These are phyloP conservation scores for Montipora capitata DNA, from an alignment of 92 coral and sea anemone species.

Conservation along the genomic window DNA sequence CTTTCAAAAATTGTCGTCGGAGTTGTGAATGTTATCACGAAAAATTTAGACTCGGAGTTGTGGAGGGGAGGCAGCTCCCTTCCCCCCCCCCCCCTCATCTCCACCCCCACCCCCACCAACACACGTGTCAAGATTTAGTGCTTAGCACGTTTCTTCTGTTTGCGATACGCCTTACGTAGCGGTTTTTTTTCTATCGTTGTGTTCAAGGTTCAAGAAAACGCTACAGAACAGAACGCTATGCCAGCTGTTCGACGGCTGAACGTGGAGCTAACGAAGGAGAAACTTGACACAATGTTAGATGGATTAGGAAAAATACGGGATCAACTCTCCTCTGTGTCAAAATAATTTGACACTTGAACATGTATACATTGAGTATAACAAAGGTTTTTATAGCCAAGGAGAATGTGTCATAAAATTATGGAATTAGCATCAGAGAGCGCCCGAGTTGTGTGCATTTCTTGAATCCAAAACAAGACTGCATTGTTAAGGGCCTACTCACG, in stretches of 20 bases:
- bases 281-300: slow-evolving; percentile 96
- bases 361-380: neutral
- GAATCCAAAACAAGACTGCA: no score
- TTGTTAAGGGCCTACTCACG: no score
- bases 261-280: slow-evolving; percentile 97
- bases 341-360: slow-evolving; percentile 15
- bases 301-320: slow-evolving; percentile 97
- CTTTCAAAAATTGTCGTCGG: no score
- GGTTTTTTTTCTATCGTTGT: no score
- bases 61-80: no score
- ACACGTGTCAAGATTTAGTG: no score
- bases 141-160: neutral
- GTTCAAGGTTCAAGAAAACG: slow-evolving; percentile 85
- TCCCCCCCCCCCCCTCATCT: no score
- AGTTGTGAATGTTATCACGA: no score
- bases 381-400: neutral
- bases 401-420: neutral
- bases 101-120: no score
- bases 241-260: slow-evolving; percentile 88
- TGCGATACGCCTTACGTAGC: neutral
- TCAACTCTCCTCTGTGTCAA: slow-evolving; percentile 95
- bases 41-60: no score
- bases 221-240: slow-evolving; percentile 72
- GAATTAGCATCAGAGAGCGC: neutral
- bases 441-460: no score